Evolutionary conservation across 2,888 invertebrate species (phyloP).

Genomic region (Volucella inflata): DNA sequence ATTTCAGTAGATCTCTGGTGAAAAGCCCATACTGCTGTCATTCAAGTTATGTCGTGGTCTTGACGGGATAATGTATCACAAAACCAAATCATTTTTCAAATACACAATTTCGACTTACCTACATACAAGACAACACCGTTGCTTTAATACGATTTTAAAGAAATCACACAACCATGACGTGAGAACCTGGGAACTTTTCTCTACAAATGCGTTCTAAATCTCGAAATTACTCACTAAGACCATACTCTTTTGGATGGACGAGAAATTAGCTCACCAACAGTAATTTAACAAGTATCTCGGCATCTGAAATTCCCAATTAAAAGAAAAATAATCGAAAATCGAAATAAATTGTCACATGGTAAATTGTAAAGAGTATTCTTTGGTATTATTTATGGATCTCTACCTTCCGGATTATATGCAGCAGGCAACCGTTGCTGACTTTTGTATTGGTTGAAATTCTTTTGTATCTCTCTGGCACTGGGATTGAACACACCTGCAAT

Average conservation of each 20-base stretch:
- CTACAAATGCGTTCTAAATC: background rate
- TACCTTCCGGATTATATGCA: conserved; percentile 17
- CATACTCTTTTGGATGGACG: background rate
- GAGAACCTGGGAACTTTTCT: conserved; percentile 18
- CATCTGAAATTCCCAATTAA: background rate
- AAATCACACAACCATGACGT: conserved; percentile 29
- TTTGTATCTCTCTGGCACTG: background rate
- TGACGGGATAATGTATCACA: background rate
- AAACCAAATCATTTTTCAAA: background rate
- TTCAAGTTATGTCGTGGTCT: conserved; percentile 10
- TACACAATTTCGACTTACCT: background rate
- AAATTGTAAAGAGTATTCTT: background rate
- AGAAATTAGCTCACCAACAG: conserved; percentile 28
- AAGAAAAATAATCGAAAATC: no score
- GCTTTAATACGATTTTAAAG: background rate
- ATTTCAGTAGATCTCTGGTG: conserved; percentile 11
- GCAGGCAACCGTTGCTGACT: conserved; percentile 16
- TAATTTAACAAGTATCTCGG: background rate
- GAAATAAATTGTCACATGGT: no score
- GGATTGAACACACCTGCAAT: conserved; percentile 21
- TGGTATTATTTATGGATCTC: no score
- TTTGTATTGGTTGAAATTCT: conserved; percentile 17
- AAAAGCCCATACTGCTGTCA: background rate
- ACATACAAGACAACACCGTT: background rate
- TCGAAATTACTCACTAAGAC: background rate